Evolutionary conservation across 2,888 invertebrate genomes (phyloP), one percentile per base, ranked within the genome.

Genomic region (Rosalia funebris): DNA sequence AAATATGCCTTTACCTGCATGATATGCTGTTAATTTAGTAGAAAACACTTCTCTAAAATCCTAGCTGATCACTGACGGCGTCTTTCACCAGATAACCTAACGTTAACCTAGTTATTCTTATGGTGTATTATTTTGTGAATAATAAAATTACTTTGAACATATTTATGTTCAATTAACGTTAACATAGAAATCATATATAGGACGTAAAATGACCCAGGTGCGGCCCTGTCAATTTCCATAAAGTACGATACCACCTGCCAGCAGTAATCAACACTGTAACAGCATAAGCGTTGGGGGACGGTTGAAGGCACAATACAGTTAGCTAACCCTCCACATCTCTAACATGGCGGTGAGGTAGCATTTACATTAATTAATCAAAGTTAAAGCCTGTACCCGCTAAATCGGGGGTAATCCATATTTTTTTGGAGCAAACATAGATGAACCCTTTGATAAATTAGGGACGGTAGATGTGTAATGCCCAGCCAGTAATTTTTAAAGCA

Each of bases 121-220:
- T n/a, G n/a, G n/a, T n/a, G n/a, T n/a, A n/a, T n/a, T n/a, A n/a
- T n/a, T n/a, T n/a, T n/a, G n/a, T n/a, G n/a, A n/a, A n/a, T n/a
- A n/a, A n/a, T n/a, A n/a, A n/a, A n/a, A n/a, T n/a, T n/a, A n/a
- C n/a, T n/a, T n/a, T n/a, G n/a, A n/a, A n/a, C n/a, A n/a, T n/a
- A n/a, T n/a, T n/a, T n/a, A n/a, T n/a, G n/a, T n/a, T n/a, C n/a
- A n/a, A n/a, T n/a, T n/a, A n/a, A n/a, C n/a, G n/a, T n/a, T n/a
- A n/a, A n/a, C n/a, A n/a, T n/a, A n/a, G n/a, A n/a, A n/a, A n/a
- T n/a, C n/a, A n/a, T n/a, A n/a, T n/a, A n/a, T n/a, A n/a, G n/a
- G n/a, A n/a, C n/a, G n/a, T n/a, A 42, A 34, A 50, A 50, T 37
- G 55, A 20, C 55, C 41, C 56, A 56, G 56, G 46, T 47, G 56